A percentile compares a stretch with the other conserved stretches of the same genome.
Conservation (phyloP, 92 coral and sea anemone species). For the Bergia sp. region DNA sequence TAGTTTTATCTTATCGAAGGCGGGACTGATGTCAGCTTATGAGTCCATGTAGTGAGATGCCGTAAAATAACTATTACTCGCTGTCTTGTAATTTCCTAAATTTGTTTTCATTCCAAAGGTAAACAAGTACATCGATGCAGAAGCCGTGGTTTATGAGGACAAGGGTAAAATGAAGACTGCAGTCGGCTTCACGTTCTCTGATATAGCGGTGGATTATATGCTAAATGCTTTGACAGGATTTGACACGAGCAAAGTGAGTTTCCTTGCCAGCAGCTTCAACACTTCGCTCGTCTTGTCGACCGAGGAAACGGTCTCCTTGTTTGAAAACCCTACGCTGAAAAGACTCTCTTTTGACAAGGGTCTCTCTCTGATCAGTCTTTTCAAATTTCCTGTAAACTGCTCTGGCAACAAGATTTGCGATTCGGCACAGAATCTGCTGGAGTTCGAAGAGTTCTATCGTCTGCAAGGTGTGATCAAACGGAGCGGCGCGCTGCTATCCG, state of each 20-base stretch:
- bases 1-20: too few relatives aligned
- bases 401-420: constrained; percentile 73
- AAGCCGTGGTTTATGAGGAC: constrained; percentile 92
- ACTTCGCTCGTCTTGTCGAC: constrained; percentile 84
- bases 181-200: constrained; percentile 84
- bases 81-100: not conserved
- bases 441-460: constrained; percentile 89
- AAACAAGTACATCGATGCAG: constrained; percentile 87
- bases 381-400: constrained; percentile 89
- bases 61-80: not conserved
- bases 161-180: constrained; percentile 75
- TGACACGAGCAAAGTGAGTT: constrained; percentile 66
- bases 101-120: constrained; percentile 30
- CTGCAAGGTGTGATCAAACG: constrained; percentile 86
- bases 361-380: constrained; percentile 79
- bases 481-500: constrained; percentile 72
- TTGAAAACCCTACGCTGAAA: constrained; percentile 80
- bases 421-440: constrained; percentile 81
- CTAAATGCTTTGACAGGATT: constrained; percentile 92
- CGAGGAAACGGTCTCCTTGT: constrained; percentile 78
- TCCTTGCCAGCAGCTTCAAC: constrained; percentile 81
- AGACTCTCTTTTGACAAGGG: constrained; percentile 90
- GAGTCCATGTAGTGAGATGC: not conserved
- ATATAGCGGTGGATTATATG: constrained; percentile 81
- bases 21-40: too few relatives aligned